phyloP scores from a whole-genome alignment of 2,888 invertebrate genomes.

The Pristionchus arcanus region DNA sequence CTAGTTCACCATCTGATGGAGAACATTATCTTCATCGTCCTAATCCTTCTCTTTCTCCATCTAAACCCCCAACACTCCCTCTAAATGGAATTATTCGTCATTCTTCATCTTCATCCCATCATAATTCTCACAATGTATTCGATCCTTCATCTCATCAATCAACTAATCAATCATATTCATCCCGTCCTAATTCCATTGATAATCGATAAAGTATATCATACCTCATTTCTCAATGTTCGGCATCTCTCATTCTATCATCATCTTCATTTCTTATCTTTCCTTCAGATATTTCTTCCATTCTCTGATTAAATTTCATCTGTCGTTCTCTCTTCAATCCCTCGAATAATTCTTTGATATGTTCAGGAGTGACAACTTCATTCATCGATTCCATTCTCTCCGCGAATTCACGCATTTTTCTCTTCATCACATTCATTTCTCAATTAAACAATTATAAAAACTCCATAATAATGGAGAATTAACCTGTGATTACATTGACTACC shows the following conservation, averaged over 20 bases:
- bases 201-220: not conserved
- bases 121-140: not conserved
- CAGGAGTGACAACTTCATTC: constrained; percentile 59
- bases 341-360: constrained; percentile 63
- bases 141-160: not conserved
- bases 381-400: constrained; percentile 42
- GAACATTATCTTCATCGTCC: constrained; percentile 29
- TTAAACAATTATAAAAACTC: not conserved
- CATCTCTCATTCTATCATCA: constrained; percentile 1
- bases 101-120: not conserved
- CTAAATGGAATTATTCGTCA: not conserved
- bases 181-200: not conserved
- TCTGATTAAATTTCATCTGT: constrained; percentile 35
- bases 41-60: not conserved
- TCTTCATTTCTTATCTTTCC: constrained; percentile 47
- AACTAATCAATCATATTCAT: constrained; percentile 1
- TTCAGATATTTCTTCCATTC: constrained; percentile 40
- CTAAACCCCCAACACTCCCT: not conserved
- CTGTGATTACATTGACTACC: constrained; percentile 40
- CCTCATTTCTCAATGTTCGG: not conserved
- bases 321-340: constrained; percentile 57
- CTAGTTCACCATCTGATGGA: constrained; percentile 18
- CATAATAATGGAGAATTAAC: not conserved
- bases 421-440: constrained; percentile 65
- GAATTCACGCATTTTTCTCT: constrained; percentile 61